Conservation (phyloP, 2,888 invertebrate genomes). For the Drosophila mimica region DNA sequence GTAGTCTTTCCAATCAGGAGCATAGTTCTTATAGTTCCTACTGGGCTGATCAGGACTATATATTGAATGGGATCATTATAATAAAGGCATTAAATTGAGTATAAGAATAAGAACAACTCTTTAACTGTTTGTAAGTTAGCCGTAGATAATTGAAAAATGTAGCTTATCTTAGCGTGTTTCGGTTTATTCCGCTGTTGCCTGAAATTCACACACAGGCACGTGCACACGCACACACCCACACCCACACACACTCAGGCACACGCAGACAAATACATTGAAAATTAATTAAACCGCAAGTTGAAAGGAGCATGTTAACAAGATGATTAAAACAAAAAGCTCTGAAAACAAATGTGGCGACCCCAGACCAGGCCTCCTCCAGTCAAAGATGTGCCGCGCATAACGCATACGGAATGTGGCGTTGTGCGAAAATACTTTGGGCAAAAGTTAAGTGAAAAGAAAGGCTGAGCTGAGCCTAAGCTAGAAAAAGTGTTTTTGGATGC, state of each 20-base stretch:
- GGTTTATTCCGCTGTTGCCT: neutral
- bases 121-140: neutral
- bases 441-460: conserved; percentile 56
- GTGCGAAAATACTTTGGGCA: conserved; percentile 67
- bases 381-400: conserved; percentile 46
- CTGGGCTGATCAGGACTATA: neutral
- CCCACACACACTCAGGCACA: neutral
- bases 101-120: neutral
- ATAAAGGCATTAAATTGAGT: neutral
- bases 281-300: conserved; percentile 73
- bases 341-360: conserved; percentile 46
- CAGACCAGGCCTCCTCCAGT: neutral
- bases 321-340: conserved; percentile 60
- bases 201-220: neutral
- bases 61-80: neutral
- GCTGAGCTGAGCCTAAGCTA: conserved; percentile 53
- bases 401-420: conserved; percentile 66
- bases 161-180: neutral
- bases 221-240: neutral
- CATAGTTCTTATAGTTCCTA: neutral
- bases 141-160: neutral
- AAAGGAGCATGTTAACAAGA: conserved; percentile 69
- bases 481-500: conserved; percentile 9
- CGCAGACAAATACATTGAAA: conserved; percentile 61
- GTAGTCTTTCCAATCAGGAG: neutral